Evolutionary conservation across 2,888 invertebrate species (phyloP).

Genomic region (Epinotia bilunana): DNA sequence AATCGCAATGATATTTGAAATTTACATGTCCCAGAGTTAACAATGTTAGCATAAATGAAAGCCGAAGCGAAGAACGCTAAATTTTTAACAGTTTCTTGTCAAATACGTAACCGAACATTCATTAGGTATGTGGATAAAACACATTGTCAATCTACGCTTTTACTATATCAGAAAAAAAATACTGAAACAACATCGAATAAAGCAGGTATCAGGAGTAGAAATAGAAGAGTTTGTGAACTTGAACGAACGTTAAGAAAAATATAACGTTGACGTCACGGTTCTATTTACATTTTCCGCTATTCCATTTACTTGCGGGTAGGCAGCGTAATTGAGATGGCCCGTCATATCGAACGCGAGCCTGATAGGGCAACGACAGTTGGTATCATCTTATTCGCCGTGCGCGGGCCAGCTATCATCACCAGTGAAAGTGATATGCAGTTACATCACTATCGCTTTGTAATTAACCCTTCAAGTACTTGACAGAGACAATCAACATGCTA

Average conservation of each 20-base stretch:
- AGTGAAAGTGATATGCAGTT: conserved; percentile 45
- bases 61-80: conserved; percentile 9
- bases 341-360: conserved; percentile 3
- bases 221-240: background rate
- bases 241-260: conserved; percentile 4
- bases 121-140: background rate
- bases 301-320: background rate
- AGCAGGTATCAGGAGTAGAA: background rate
- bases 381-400: conserved; percentile 19
- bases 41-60: conserved; percentile 40
- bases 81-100: background rate
- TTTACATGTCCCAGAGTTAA: conserved; percentile 24
- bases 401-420: conserved; percentile 46
- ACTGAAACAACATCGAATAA: background rate
- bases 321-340: conserved; percentile 8
- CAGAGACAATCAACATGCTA: conserved; percentile 40
- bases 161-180: background rate
- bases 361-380: conserved; percentile 2
- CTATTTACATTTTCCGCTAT: conserved; percentile 7
- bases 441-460: conserved; percentile 43
- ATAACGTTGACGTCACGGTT: background rate
- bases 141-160: background rate
- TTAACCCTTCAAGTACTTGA: conserved; percentile 44
- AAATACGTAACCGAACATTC: conserved; percentile 9
- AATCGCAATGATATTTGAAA: conserved; percentile 29